Conservation (phyloP, 2,113 vertebrate genomes). For the Genyomyrus donnyi region DNA sequence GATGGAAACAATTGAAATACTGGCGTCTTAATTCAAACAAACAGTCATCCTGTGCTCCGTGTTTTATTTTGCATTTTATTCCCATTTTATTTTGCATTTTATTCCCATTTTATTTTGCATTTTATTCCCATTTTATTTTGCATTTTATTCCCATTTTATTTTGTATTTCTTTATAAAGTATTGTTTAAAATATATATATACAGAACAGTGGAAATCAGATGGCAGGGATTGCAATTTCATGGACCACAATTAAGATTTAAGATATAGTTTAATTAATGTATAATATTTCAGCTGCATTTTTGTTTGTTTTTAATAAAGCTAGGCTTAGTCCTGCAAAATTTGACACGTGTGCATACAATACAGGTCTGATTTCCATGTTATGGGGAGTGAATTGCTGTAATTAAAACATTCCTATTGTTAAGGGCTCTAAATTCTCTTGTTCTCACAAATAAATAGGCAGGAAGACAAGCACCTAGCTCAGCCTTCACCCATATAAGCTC, state of each 20-base stretch:
- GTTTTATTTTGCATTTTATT: not conserved
- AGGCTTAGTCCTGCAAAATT: not conserved
- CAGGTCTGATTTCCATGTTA: not conserved
- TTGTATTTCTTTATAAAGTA: not conserved
- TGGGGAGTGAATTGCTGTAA: not conserved
- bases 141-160: not conserved
- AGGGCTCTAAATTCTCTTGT: not conserved
- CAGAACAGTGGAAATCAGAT: not conserved
- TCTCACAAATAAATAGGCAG: not conserved
- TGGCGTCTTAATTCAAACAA: not conserved
- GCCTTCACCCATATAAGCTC: not conserved
- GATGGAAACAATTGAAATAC: not conserved
- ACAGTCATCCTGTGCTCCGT: not conserved
- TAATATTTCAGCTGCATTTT: not conserved
- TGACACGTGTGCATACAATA: not conserved
- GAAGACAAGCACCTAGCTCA: not conserved
- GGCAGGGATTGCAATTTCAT: not conserved
- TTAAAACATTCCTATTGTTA: not conserved
- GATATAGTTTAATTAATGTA: not conserved
- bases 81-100: not conserved
- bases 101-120: not conserved
- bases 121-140: not conserved
- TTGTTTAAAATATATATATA: not conserved
- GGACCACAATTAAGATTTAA: not conserved
- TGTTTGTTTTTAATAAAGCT: not conserved